A percentile compares a stretch with the other conserved stretches of the same genome.
Conservation (phyloP, 2,888 invertebrate species). For the Muschampia plurimacula region DNA sequence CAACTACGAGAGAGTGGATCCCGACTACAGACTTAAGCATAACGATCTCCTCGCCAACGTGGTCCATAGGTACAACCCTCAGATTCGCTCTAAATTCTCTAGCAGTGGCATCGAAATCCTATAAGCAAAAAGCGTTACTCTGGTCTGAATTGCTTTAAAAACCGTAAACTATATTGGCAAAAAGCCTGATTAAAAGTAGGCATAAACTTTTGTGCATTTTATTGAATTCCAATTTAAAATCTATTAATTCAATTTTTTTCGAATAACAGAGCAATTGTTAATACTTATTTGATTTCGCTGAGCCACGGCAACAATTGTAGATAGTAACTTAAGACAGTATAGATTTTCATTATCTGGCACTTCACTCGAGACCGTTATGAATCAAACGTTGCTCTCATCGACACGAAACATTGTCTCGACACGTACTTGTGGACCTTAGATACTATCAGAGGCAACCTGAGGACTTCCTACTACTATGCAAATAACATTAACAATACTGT, state of each 20-base stretch:
- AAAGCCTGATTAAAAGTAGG: background rate
- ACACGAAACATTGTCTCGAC: slow-evolving; percentile 39
- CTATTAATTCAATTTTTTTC: background rate
- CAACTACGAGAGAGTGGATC: slow-evolving; percentile 96
- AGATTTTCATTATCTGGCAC: slow-evolving; percentile 47
- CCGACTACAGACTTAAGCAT: slow-evolving; percentile 96
- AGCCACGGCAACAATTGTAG: slow-evolving; percentile 49
- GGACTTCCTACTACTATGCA: slow-evolving; percentile 25
- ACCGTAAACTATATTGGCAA: background rate
- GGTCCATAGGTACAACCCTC: slow-evolving; percentile 92
- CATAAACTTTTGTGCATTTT: background rate
- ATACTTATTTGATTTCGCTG: slow-evolving; percentile 27
- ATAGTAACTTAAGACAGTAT: slow-evolving; percentile 50
- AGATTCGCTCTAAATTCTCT: slow-evolving; percentile 23
- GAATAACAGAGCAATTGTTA: background rate
- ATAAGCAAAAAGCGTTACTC: slow-evolving; percentile 4
- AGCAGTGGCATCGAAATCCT: slow-evolving; percentile 21
- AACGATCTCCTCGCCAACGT: slow-evolving; percentile 97
- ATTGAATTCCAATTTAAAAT: background rate
- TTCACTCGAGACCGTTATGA: slow-evolving; percentile 34
- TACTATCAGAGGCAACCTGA: slow-evolving; percentile 33
- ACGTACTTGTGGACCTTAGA: slow-evolving; percentile 30
- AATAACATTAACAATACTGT: slow-evolving; percentile 43
- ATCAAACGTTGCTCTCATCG: slow-evolving; percentile 22
- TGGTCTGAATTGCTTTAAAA: background rate